Evolutionary conservation across 2,888 invertebrate species (phyloP), one percentile per base, ranked within the genome.

Genomic region (Amphipyra tragopoginis): DNA sequence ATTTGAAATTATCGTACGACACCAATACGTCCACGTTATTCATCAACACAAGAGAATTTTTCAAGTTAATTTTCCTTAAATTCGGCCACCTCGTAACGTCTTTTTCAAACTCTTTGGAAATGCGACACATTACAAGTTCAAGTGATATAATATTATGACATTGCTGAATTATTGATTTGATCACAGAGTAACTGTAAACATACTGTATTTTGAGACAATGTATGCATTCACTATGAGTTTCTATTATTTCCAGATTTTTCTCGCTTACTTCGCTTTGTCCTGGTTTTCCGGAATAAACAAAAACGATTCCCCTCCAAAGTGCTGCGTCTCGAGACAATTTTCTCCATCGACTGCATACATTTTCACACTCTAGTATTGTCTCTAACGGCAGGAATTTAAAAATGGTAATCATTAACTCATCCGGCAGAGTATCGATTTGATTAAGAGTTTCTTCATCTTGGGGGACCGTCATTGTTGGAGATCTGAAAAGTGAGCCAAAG

Each of bases 121-220:
- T 81, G 50, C 89, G 81, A 64, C 95, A 95, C 94, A 95, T 95
- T 1, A 93, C 85, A 51, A 95, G 75, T 80, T 94, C 93, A 15
- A 95, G 67, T 15, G 90, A 88, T 33, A 80, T 83, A 42, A 95
- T 82, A 73, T 93, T 90, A 15, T 69, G 63, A 75, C 94, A 94
- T 61, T 86, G 80, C 5, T 86, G 82, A 53, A 91, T 80, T 39
- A 95, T 82, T 33, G 86, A 79, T 71, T 86, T 86, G 21, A 93
- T 86, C 10, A 83, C 72, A 14, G 86, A 68, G 64, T 93, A 94
- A 62, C 83, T 88, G 69, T 92, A 88, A 3, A 93, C 86, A 78
- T 93, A 92, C 71, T 93, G 93, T 54, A 95, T 72, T 77, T 90
- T 91, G 33, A 95, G 77, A 64, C 86, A 80, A 29, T 80, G 79